Percentiles rank a stretch among this genome's conserved stretches.
These are phyloP conservation scores for Drosophila helvetica DNA, from an alignment of 2,888 invertebrate genomes.

Conservation along the genomic window DNA sequence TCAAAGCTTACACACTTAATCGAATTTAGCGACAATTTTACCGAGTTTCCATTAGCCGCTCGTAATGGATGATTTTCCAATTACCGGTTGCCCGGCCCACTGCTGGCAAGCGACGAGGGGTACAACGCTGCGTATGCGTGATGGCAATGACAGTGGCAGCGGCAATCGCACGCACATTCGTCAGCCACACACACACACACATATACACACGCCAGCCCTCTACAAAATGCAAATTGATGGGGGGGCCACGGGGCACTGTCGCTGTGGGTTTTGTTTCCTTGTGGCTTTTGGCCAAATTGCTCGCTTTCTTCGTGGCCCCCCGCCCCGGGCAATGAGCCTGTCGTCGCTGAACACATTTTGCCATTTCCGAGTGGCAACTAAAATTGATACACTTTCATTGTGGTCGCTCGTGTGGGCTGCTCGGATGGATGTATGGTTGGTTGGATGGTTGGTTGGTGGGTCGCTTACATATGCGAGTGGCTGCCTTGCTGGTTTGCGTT, in stretches of 20 bases:
- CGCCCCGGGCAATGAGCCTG: constrained; percentile 35
- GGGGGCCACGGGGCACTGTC: constrained; percentile 8
- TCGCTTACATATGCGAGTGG: constrained; percentile 8
- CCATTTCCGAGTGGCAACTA: constrained; percentile 56
- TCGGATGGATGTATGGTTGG: neutral
- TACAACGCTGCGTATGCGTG: constrained; percentile 57
- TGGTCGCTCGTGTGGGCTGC: constrained; percentile 23
- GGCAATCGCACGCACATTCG: constrained; percentile 66
- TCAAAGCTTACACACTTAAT: constrained; percentile 70
- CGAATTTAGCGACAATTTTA: constrained; percentile 74
- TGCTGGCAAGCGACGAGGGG: neutral
- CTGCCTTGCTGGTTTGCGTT: constrained; percentile 16
- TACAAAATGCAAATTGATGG: constrained; percentile 68
- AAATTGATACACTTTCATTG: constrained; percentile 51
- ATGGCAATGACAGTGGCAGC: constrained; percentile 27
- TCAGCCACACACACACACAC: constrained; percentile 46
- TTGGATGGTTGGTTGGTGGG: no score
- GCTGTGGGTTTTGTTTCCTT: constrained; percentile 71
- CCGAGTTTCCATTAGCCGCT: constrained; percentile 70
- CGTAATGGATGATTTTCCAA: constrained; percentile 78
- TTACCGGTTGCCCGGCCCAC: constrained; percentile 60
- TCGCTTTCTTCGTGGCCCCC: constrained; percentile 56
- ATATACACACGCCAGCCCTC: neutral
- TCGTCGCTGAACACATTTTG: constrained; percentile 56
- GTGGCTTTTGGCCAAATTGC: constrained; percentile 69